Evolutionary conservation across 2,888 invertebrate genomes (phyloP), one percentile per base, ranked within the genome.

Genomic region (Lepas anatifera): DNA sequence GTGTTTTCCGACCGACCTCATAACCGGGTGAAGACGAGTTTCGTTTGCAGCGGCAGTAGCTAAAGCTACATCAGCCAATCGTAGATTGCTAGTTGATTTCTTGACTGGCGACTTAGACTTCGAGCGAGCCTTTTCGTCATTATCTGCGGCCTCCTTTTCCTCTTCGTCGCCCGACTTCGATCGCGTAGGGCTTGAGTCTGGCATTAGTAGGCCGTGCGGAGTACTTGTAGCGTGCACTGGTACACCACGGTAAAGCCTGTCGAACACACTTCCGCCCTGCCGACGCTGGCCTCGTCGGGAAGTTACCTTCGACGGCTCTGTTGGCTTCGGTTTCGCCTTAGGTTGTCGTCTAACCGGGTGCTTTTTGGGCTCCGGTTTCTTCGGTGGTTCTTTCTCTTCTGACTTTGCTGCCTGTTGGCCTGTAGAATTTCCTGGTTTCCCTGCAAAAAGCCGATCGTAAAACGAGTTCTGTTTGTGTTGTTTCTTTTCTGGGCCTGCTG

Each of bases 231-330:
- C 58, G 58, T 58, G 58, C 18, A 58, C 58, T 1, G 58, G 58
- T 32, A 58, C 58, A 7, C 58, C 58, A 6, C 58, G 58, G 18
- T 58, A 58, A 2, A 58, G 58, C 1, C 58, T 29, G 18, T 58
- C 58, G 27, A 58, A 58, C 58, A 58, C 58, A 32, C 58, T 58
- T 29, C 58, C 58, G 18, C 58, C 58, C 32, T 32, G 58, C 16
- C 58, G 32, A 3, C 32, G 58, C 11, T n/a, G 7, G 16, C 25
- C 16, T 7, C 2, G 11, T 22, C 32, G 18, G 10, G 18, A 11
- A 10, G 58, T 22, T 1, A 29, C 32, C 18, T 58, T 58, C 58
- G 32, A 10, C 32, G 32, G 29, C 3, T 22, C 18, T 27, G 29
- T 32, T 10, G 41, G 41, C 18, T 58, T 25, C 7, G 52, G 32